Conservation (phyloP, 2,888 invertebrate genomes). For the Electrophaes corylata region DNA sequence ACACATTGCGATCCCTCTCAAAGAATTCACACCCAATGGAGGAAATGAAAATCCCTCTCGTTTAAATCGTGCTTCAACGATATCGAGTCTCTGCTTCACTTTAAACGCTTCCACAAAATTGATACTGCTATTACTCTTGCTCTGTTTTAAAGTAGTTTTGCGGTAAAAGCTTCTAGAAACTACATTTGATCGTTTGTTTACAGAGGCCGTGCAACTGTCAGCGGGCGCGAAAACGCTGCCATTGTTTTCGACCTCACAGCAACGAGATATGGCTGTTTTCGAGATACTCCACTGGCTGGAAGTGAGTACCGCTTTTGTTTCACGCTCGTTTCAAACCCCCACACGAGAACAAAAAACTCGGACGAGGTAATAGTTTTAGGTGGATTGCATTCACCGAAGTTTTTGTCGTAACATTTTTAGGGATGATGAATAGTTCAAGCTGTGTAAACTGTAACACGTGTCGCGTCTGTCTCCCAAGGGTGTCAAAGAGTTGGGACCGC, state of each 20-base stretch:
- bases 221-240: conserved; percentile 93
- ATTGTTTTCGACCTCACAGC: conserved; percentile 95
- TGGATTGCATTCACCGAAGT: conserved; percentile 53
- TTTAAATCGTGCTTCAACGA: conserved; percentile 64
- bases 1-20: conserved; percentile 56
- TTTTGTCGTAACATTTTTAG: conserved; percentile 54
- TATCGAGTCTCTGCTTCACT: conserved; percentile 46
- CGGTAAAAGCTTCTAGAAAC: conserved; percentile 36
- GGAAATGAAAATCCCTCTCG: conserved; percentile 71
- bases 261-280: conserved; percentile 99
- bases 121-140: conserved; percentile 29
- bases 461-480: conserved; percentile 58
- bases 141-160: conserved; percentile 26
- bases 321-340: conserved; percentile 45
- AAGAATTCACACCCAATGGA: conserved; percentile 59
- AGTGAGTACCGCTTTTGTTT: conserved; percentile 78
- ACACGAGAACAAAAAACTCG: conserved; percentile 44
- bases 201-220: conserved; percentile 97
- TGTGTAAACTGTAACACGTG: conserved; percentile 71
- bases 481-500: conserved; percentile 53
- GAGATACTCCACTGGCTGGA: conserved; percentile 98
- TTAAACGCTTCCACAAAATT: conserved; percentile 39
- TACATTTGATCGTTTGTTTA: conserved; percentile 65
- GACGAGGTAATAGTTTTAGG: conserved; percentile 45
- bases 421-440: conserved; percentile 52